Conservation (phyloP, 2,888 invertebrate genomes). For the Willowsia nigromaculata region DNA sequence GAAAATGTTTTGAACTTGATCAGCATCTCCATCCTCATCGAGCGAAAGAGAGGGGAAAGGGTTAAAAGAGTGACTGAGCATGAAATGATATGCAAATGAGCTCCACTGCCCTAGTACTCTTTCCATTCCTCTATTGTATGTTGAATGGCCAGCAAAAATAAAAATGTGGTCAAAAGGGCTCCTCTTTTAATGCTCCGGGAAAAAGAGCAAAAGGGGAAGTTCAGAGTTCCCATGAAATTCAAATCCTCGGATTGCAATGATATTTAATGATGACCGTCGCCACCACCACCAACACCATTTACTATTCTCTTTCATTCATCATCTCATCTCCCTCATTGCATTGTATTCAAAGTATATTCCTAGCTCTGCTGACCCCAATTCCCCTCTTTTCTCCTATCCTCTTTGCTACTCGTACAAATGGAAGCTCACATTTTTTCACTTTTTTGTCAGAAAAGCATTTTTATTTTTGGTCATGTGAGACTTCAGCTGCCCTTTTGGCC, state of each 20-base stretch:
- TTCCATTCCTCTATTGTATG: not conserved
- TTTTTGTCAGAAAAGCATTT: slow-evolving; percentile 45
- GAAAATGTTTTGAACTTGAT: not conserved
- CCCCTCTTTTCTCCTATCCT: slow-evolving; percentile 13
- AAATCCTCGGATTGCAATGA: slow-evolving; percentile 29
- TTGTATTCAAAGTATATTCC: slow-evolving; percentile 36
- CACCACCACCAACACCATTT: slow-evolving; percentile 45
- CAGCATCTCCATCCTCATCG: not conserved
- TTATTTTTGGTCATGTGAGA: slow-evolving; percentile 61
- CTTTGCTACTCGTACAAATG: slow-evolving; percentile 39
- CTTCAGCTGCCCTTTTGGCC: slow-evolving; percentile 76
- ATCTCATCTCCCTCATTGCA: slow-evolving; percentile 19
- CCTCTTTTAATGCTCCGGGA: not conserved
- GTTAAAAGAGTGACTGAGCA: slow-evolving; percentile 59
- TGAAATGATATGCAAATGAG: slow-evolving; percentile 68
- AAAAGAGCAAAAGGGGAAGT: slow-evolving; percentile 64
- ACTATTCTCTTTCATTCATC: slow-evolving; percentile 33
- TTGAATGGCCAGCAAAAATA: slow-evolving; percentile 59
- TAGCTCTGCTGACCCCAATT: slow-evolving; percentile 47
- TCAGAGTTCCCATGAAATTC: slow-evolving; percentile 66
- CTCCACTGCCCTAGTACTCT: too few species aligned
- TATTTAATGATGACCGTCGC: slow-evolving; percentile 47
- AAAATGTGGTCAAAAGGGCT: slow-evolving; percentile 67
- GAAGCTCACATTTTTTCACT: slow-evolving; percentile 45
- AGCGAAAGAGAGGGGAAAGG: slow-evolving; percentile 30